These are phyloP conservation scores for Hydractinia symbiolongicarpus DNA, from an alignment of 30 jellyfish, hydroid and myxozoan genomes.

Conservation along the genomic window DNA sequence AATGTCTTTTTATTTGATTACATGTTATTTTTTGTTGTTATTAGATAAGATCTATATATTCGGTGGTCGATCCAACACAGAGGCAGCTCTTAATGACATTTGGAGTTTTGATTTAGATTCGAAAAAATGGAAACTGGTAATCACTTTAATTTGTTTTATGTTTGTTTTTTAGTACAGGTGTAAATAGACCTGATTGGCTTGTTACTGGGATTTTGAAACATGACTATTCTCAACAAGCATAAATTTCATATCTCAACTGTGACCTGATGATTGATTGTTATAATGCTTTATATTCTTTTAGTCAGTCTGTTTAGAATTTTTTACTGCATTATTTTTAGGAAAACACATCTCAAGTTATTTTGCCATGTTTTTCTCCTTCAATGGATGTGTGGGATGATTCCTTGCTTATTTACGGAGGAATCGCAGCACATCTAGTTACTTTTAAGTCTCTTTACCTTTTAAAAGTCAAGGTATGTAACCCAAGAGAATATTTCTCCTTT, in stretches of 20 bases:
- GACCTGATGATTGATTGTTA: too few relatives aligned
- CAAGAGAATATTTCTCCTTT: too few relatives aligned
- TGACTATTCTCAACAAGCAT: too few relatives aligned
- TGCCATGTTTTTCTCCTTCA: conserved; percentile 80
- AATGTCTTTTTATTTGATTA: background rate
- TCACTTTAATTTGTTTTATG: too few relatives aligned
- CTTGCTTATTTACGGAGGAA: conserved; percentile 67
- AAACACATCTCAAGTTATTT: background rate
- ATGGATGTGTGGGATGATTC: conserved; percentile 42
- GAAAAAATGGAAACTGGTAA: conserved; percentile 48
- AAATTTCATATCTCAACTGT: too few relatives aligned
- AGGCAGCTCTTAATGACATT: conserved; percentile 36
- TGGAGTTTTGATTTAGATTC: conserved; percentile 44
- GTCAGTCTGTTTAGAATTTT: too few relatives aligned
- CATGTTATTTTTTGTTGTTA: conserved; percentile 5
- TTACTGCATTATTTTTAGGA: too few relatives aligned
- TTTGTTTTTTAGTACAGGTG: too few relatives aligned
- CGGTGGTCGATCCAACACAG: conserved; percentile 42
- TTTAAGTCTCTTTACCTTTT: background rate
- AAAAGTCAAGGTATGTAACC: background rate
- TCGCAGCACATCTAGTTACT: conserved; percentile 42
- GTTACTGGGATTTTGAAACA: too few relatives aligned
- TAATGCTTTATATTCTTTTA: too few relatives aligned
- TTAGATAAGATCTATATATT: conserved; percentile 1
- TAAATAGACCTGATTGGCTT: too few relatives aligned